A percentile compares a stretch with the other conserved stretches of the same genome.
Conservation (phyloP, 2,113 vertebrate species). For the Odontesthes bonariensis region DNA sequence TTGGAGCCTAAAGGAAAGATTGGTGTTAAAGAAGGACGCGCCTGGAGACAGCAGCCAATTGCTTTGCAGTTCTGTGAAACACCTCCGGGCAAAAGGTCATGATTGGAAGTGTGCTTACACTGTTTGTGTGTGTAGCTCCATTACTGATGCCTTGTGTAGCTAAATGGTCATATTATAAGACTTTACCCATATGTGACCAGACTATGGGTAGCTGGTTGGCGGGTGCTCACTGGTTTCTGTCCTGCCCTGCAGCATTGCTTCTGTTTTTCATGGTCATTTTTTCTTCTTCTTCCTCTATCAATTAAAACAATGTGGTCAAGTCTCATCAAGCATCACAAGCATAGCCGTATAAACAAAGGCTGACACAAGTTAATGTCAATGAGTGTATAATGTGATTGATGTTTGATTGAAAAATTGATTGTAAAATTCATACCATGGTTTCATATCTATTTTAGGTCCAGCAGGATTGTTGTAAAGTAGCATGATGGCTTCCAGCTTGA, state of each 20-base stretch:
- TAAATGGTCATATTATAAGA: constrained; percentile 43
- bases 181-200: constrained; percentile 44
- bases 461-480: constrained; percentile 39
- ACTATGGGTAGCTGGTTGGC: constrained; percentile 29
- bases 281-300: constrained; percentile 22
- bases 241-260: constrained; percentile 56
- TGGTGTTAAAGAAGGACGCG: constrained; percentile 37
- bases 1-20: constrained; percentile 41
- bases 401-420: no score
- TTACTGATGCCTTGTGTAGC: constrained; percentile 32
- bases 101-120: constrained; percentile 25
- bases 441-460: constrained; percentile 28
- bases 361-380: constrained; percentile 17
- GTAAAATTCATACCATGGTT: constrained; percentile 34
- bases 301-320: constrained; percentile 46
- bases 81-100: constrained; percentile 56
- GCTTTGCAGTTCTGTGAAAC: constrained; percentile 33
- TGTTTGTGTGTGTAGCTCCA: constrained; percentile 20
- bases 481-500: constrained; percentile 27
- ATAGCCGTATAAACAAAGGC: constrained; percentile 21
- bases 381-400: constrained; percentile 23
- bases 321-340: constrained; percentile 6
- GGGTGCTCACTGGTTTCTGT: constrained; percentile 32
- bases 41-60: constrained; percentile 54
- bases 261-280: constrained; percentile 31